phyloP scores from a whole-genome alignment of 2,113 vertebrate genomes.

The Scatophagus argus region DNA sequence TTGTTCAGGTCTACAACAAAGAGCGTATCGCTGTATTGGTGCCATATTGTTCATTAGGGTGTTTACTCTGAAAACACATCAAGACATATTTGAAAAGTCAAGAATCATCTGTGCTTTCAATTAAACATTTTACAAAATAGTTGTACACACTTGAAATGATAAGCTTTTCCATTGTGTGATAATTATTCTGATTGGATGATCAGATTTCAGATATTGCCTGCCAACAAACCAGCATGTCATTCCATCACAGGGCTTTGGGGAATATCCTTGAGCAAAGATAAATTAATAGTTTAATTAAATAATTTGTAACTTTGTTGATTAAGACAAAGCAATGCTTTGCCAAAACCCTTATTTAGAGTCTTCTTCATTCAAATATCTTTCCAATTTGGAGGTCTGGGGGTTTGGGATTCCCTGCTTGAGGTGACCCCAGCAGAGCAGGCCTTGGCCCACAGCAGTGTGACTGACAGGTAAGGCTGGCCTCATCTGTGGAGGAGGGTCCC shows the following conservation, averaged over 20 bases:
- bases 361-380: constrained; percentile 39
- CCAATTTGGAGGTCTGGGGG: constrained; percentile 49
- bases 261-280: constrained; percentile 12
- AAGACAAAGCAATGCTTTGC: neutral
- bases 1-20: neutral
- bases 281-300: constrained; percentile 27
- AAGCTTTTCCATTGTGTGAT: constrained; percentile 19
- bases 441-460: constrained; percentile 59
- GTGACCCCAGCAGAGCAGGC: constrained; percentile 65
- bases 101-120: neutral
- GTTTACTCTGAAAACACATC: neutral
- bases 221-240: neutral
- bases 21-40: neutral
- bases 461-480: constrained; percentile 78
- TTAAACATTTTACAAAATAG: neutral
- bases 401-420: constrained; percentile 60
- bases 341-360: constrained; percentile 32
- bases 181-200: constrained; percentile 9
- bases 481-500: constrained; percentile 77
- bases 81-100: neutral
- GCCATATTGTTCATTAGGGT: neutral
- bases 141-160: neutral
- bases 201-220: constrained; percentile 25
- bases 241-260: constrained; percentile 5
- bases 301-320: constrained; percentile 32